These are phyloP conservation scores for Eupithecia insigniata DNA, from an alignment of 2,888 invertebrate genomes.

Conservation along the genomic window DNA sequence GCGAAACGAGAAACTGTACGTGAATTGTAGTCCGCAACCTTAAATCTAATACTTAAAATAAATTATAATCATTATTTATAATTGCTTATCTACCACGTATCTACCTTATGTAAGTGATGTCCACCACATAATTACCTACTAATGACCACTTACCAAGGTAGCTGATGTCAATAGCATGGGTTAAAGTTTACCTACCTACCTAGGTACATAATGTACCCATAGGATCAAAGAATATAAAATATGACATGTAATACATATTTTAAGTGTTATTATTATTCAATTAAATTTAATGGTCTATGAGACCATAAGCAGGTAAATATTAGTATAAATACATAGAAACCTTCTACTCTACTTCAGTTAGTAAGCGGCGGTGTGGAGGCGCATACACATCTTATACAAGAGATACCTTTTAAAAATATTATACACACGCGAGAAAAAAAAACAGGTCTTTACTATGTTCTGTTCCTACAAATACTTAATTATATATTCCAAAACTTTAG, in stretches of 20 bases:
- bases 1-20: neutral
- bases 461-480: too few relatives aligned
- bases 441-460: too few relatives aligned
- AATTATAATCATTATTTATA: conserved; percentile 37
- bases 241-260: neutral
- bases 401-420: too few relatives aligned
- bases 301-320: neutral
- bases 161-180: neutral
- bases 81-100: conserved; percentile 34
- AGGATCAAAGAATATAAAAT: neutral
- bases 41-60: conserved; percentile 13
- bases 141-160: neutral
- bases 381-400: too few relatives aligned
- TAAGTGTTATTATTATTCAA: neutral
- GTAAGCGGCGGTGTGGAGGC: neutral
- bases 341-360: neutral
- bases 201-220: neutral
- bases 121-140: neutral
- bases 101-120: conserved; percentile 23
- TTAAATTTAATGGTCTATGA: neutral
- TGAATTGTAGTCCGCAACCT: neutral
- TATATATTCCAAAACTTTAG: too few relatives aligned
- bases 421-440: too few relatives aligned
- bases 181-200: neutral
- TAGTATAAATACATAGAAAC: neutral